Percentiles rank a stretch among this genome's conserved stretches.
These are phyloP conservation scores for Dasyprocta punctata DNA, from an alignment of 2,113 vertebrate species.

Conservation along the genomic window DNA sequence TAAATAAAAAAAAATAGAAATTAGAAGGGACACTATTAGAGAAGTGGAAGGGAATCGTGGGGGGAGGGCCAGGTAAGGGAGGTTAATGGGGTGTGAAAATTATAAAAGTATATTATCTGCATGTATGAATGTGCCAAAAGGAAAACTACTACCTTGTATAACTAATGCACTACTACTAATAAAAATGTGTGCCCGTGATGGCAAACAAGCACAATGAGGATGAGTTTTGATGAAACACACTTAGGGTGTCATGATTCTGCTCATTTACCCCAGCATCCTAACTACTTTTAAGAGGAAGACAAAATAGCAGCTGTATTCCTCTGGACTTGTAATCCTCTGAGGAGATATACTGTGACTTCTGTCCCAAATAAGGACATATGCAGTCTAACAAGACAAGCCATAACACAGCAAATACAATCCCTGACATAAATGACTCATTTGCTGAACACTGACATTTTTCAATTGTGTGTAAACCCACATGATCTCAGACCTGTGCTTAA, in stretches of 20 bases:
- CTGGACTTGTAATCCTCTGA: constrained; percentile 1
- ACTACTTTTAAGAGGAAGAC: constrained; percentile 26
- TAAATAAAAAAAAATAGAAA: too few relatives aligned
- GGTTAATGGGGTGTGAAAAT: neutral
- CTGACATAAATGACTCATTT: constrained; percentile 62
- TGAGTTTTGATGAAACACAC: constrained; percentile 5
- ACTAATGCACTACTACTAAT: neutral
- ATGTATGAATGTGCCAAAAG: neutral
- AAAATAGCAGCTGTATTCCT: neutral
- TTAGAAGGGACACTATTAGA: neutral
- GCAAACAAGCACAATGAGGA: neutral
- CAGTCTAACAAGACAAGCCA: constrained; percentile 51
- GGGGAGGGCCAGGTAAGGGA: neutral
- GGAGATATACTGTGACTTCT: constrained; percentile 30
- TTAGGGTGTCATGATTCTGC: neutral
- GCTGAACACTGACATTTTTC: constrained; percentile 68
- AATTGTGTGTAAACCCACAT: constrained; percentile 66
- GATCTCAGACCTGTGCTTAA: constrained; percentile 64
- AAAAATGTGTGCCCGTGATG: neutral
- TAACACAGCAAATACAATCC: constrained; percentile 31
- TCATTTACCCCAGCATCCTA: neutral
- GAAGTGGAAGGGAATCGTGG: neutral
- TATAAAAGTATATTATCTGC: neutral
- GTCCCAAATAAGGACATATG: neutral
- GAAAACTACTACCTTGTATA: neutral